A percentile compares a stretch with the other conserved stretches of the same genome.
Conservation (phyloP, 2,113 vertebrate species). For the Bombycilla garrulus region DNA sequence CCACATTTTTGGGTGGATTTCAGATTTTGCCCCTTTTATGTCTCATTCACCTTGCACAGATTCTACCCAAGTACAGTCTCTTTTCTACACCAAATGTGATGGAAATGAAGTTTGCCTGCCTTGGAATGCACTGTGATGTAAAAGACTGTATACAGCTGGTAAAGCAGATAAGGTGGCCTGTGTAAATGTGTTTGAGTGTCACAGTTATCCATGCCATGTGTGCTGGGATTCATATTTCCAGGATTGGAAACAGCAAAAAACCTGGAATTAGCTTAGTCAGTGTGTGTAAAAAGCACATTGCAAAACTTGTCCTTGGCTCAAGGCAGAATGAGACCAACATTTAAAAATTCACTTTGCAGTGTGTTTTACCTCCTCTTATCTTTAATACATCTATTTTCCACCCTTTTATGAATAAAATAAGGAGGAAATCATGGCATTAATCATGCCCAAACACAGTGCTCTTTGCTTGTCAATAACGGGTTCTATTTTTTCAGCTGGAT, state of each 20-base stretch:
- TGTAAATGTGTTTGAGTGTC: background rate
- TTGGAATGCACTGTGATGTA: background rate
- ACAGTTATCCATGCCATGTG: background rate
- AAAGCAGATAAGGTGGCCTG: background rate
- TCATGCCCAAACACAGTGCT: background rate
- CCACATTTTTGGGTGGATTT: background rate
- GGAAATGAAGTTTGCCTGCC: background rate
- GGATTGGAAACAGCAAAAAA: background rate
- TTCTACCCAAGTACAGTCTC: background rate
- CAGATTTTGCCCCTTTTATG: background rate
- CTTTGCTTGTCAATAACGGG: background rate
- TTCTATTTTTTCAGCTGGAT: background rate
- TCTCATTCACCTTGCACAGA: background rate
- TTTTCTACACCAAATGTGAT: background rate
- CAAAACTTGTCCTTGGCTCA: background rate
- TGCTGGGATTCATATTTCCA: background rate
- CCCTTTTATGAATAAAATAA: background rate
- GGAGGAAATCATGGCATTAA: background rate
- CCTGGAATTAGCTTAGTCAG: background rate
- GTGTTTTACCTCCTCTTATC: background rate
- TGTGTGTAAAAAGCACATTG: background rate
- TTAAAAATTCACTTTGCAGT: background rate
- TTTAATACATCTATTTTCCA: background rate
- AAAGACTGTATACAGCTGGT: background rate
- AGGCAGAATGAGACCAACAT: background rate